Evolutionary conservation across 2,113 vertebrate genomes (phyloP).

Genomic region (Cinclus cinclus): DNA sequence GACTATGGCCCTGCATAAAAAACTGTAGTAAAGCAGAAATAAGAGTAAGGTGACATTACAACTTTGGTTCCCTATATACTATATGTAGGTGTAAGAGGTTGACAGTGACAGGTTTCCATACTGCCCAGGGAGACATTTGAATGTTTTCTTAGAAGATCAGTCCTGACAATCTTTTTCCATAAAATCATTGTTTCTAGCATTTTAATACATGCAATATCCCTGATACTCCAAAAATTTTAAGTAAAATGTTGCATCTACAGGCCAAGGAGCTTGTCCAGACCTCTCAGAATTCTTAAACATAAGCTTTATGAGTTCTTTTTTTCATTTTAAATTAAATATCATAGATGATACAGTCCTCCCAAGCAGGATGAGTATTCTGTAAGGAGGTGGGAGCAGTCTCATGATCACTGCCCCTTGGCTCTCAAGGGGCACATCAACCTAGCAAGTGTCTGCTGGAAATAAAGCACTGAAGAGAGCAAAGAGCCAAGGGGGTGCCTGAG

Average conservation of each 20-base stretch:
- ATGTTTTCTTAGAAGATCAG: background rate
- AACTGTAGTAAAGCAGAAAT: background rate
- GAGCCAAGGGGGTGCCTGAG: accelerated
- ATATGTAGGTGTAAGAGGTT: background rate
- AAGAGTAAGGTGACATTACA: background rate
- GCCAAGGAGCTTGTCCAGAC: background rate
- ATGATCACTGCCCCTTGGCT: background rate
- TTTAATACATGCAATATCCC: background rate
- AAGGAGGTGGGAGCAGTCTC: background rate
- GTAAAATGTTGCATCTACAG: background rate
- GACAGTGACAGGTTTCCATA: background rate
- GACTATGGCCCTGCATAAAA: background rate
- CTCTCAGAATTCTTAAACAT: background rate
- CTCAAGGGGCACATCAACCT: accelerated
- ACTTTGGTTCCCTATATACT: accelerated
- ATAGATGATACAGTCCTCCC: background rate
- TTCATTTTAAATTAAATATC: background rate
- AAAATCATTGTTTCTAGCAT: background rate
- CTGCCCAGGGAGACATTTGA: background rate
- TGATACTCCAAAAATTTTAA: background rate
- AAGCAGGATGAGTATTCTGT: background rate
- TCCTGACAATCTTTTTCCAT: background rate
- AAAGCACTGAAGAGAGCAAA: background rate
- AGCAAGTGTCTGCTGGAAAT: background rate
- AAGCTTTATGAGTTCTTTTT: background rate